phyloP scores from a whole-genome alignment of 2,113 vertebrate species.

The Balaeniceps rex region DNA sequence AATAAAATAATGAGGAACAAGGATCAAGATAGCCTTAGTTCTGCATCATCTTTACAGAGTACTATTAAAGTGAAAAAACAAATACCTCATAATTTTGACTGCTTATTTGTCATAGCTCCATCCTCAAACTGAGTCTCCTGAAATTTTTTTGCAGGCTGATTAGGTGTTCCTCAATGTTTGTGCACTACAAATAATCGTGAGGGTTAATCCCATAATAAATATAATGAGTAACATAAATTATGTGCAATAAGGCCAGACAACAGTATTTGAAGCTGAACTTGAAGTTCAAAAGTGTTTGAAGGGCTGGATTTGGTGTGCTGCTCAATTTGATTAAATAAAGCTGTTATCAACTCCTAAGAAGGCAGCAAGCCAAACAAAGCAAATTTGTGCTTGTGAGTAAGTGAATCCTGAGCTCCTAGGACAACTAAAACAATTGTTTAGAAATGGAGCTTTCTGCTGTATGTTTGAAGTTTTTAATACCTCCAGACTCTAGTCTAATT shows the following conservation, averaged over 20 bases:
- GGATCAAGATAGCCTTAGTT: not conserved
- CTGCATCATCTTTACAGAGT: not conserved
- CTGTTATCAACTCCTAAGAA: not conserved
- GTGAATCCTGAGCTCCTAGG: not conserved
- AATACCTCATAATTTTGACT: not conserved
- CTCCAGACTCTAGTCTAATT: not conserved
- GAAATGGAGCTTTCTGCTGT: not conserved
- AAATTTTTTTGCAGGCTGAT: not conserved
- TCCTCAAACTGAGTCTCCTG: not conserved
- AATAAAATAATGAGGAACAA: not conserved
- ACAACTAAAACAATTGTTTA: not conserved
- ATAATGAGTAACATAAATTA: not conserved
- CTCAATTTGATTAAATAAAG: not conserved
- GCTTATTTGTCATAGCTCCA: not conserved
- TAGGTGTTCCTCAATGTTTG: not conserved
- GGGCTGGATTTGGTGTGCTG: not conserved
- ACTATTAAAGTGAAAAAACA: not conserved
- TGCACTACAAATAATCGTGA: not conserved
- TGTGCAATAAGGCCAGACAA: not conserved
- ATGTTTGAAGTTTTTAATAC: not conserved
- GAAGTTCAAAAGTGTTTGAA: not conserved
- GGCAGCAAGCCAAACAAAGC: not conserved
- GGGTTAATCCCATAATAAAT: not conserved
- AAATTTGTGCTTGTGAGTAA: not conserved
- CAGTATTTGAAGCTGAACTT: not conserved